These are phyloP conservation scores for Hafferia zeledoni DNA, from an alignment of 2,797 vertebrate genomes.

Conservation along the genomic window DNA sequence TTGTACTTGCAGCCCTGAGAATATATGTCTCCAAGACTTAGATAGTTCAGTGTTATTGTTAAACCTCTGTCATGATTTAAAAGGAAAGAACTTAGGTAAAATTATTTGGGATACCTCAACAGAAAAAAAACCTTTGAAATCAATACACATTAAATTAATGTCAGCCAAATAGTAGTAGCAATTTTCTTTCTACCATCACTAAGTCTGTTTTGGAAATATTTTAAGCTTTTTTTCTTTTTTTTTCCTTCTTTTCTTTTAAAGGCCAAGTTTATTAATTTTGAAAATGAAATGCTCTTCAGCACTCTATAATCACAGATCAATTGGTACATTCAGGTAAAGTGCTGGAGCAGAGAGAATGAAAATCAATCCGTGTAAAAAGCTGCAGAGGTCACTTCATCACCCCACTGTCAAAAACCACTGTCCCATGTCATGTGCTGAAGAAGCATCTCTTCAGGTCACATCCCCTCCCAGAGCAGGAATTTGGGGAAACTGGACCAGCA, in stretches of 20 bases:
- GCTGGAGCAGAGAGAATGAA: not conserved
- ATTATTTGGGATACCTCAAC: not conserved
- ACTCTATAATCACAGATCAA: not conserved
- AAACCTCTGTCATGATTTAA: not conserved
- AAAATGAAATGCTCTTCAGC: not conserved
- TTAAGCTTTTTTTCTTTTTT: not conserved
- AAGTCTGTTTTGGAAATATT: not conserved
- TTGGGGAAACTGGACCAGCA: not conserved
- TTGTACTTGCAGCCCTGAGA: not conserved
- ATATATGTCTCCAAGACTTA: constrained; percentile 4
- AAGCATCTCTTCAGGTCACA: not conserved
- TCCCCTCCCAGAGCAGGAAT: not conserved
- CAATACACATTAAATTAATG: constrained; percentile 4
- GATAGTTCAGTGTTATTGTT: constrained; percentile 3
- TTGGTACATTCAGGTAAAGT: not conserved
- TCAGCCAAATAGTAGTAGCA: not conserved
- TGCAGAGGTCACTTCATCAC: not conserved
- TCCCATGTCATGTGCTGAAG: not conserved
- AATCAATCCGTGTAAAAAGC: not conserved
- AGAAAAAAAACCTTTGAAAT: not conserved
- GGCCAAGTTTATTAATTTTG: not conserved
- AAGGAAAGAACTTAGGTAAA: not conserved
- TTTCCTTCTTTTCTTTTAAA: not conserved
- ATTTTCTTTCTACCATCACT: not conserved
- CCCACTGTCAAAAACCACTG: not conserved